phyloP scores from a whole-genome alignment of 2,797 vertebrate species.

The Dendrocincla tyrannina region DNA sequence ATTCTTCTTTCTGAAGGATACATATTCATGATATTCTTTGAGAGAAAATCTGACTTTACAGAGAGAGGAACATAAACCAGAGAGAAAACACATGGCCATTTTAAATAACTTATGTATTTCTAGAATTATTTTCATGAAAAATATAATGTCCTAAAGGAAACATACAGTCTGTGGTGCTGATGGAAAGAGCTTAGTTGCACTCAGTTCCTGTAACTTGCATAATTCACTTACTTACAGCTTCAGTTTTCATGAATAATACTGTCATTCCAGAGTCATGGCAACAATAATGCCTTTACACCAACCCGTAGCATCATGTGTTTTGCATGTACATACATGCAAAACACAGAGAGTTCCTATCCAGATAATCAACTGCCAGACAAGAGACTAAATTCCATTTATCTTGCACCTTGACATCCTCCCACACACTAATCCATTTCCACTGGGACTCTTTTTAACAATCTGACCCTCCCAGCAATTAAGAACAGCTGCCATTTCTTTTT shows the following conservation, averaged over 20 bases:
- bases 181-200: neutral
- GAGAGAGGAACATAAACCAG: neutral
- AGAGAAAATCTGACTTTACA: neutral
- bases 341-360: neutral
- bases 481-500: constrained; percentile 54
- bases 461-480: constrained; percentile 62
- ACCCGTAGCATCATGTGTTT: rapidly evolving
- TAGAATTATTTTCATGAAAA: constrained; percentile 13
- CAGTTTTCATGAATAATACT: neutral
- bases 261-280: neutral
- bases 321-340: neutral
- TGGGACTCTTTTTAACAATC: constrained; percentile 51
- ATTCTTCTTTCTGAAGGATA: neutral
- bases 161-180: neutral
- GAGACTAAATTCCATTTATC: constrained; percentile 13
- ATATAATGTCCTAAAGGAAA: neutral
- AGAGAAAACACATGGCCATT: neutral
- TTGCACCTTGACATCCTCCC: constrained; percentile 45
- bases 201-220: neutral
- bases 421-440: constrained; percentile 37
- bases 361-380: neutral
- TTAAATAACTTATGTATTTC: neutral
- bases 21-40: neutral
- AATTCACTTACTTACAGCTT: neutral
- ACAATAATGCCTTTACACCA: neutral